Evolutionary conservation across 1,140 invertebrate species (phyloP).

Genomic region (Helicoverpa armigera): DNA sequence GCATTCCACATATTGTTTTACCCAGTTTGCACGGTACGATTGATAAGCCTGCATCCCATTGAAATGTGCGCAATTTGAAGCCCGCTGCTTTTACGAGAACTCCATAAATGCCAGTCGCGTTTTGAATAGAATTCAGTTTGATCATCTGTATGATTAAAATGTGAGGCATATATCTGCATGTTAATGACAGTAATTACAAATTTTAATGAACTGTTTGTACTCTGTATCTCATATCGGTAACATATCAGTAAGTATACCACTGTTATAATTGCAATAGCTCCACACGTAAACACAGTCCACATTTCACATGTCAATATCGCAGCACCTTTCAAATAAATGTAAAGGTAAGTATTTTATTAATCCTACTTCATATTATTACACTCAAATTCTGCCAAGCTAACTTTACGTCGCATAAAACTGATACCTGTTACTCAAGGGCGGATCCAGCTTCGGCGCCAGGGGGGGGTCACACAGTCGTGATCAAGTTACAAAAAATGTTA

Average conservation of each 20-base stretch:
- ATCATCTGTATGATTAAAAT: neutral
- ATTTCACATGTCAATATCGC: too few relatives aligned
- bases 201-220: neutral
- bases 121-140: slow-evolving; percentile 6
- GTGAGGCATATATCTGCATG: neutral
- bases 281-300: too few relatives aligned
- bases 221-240: neutral
- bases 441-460: too few relatives aligned
- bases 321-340: too few relatives aligned
- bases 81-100: slow-evolving; percentile 3
- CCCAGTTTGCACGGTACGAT: slow-evolving; percentile 9
- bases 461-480: too few relatives aligned
- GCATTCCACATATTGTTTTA: slow-evolving; percentile 37
- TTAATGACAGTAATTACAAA: neutral
- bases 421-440: slow-evolving; percentile 22
- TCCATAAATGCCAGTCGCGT: neutral
- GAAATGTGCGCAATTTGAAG: slow-evolving; percentile 15
- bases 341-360: too few relatives aligned
- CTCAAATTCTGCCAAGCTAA: neutral
- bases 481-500: too few relatives aligned
- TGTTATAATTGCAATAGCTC: too few relatives aligned
- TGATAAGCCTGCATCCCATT: slow-evolving; percentile 21
- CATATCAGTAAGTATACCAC: neutral
- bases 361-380: neutral
- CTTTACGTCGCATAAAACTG: neutral